Evolutionary conservation across 2,888 invertebrate species (phyloP).

Genomic region (Teleiodes luculella): DNA sequence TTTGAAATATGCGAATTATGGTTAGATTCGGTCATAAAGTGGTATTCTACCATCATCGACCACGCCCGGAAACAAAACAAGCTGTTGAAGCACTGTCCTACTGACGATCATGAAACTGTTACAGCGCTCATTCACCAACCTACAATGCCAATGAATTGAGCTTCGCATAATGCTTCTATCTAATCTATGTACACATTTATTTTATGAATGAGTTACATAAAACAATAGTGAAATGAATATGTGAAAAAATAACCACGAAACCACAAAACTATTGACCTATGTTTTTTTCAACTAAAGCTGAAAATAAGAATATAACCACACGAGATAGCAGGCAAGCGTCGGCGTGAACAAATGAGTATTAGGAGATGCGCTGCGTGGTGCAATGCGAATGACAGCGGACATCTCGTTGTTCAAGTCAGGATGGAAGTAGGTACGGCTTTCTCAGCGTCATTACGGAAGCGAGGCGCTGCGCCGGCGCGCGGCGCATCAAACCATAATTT

Average conservation of each 20-base stretch:
- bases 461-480: no score
- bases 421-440: conserved; percentile 54
- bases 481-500: conserved; percentile 45
- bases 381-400: conserved; percentile 57
- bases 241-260: neutral
- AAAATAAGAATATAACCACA: conserved; percentile 51
- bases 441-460: conserved; percentile 51
- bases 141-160: neutral
- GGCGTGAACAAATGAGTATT: conserved; percentile 49
- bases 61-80: no score
- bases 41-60: no score
- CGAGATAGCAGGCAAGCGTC: conserved; percentile 67
- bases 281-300: conserved; percentile 47
- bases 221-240: neutral
- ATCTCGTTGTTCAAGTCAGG: neutral
- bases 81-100: no score
- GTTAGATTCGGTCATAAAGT: no score
- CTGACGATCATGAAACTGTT: neutral
- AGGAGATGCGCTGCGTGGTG: conserved; percentile 40
- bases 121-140: neutral
- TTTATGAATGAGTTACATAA: conserved; percentile 1
- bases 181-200: neutral
- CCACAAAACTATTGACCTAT: conserved; percentile 36
- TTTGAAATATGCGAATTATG: neutral
- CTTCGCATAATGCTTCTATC: neutral